These are phyloP conservation scores for Vulpes lagopus DNA, from an alignment of 2,113 vertebrate genomes.

Conservation along the genomic window DNA sequence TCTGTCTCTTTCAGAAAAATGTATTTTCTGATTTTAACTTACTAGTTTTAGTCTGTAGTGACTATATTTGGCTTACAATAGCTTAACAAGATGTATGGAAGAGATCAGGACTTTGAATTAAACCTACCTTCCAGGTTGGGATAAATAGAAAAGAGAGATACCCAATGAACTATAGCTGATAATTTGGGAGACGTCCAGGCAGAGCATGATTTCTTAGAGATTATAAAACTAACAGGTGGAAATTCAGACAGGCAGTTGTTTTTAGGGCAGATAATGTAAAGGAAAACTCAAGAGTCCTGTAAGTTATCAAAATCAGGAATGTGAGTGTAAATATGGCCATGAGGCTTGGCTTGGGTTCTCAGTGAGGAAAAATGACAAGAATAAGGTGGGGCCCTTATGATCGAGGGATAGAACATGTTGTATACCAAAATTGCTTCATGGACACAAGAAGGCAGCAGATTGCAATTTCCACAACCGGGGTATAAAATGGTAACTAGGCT, in stretches of 20 bases:
- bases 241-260: background rate
- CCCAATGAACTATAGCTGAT: background rate
- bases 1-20: background rate
- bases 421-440: background rate
- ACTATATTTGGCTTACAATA: background rate
- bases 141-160: background rate
- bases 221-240: background rate
- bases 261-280: background rate
- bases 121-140: background rate
- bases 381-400: background rate
- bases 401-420: background rate
- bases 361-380: background rate
- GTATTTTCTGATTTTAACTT: slow-evolving; percentile 51
- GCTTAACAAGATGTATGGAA: background rate
- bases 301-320: background rate
- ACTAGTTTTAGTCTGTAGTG: background rate
- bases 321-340: background rate
- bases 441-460: background rate
- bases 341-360: background rate
- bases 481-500: background rate
- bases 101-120: background rate
- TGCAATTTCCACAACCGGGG: background rate
- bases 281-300: background rate
- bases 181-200: background rate
- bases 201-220: background rate